phyloP scores from a whole-genome alignment of 2,797 vertebrate species.

The Ataeniobius toweri region DNA sequence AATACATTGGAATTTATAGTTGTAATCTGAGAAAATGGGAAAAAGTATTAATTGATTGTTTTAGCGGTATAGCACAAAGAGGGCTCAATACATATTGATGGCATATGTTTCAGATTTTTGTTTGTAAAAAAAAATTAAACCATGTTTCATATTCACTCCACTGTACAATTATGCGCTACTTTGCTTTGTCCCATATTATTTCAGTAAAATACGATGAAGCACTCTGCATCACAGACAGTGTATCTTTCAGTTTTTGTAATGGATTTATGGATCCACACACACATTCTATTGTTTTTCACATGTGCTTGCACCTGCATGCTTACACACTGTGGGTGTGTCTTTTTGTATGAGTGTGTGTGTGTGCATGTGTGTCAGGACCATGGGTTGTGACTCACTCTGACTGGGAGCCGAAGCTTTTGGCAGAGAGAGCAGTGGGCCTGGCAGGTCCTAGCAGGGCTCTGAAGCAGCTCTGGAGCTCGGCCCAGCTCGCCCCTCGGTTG shows the following conservation, averaged over 20 bases:
- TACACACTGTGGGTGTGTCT: constrained; percentile 30
- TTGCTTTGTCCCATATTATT: not conserved
- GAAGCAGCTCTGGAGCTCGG: constrained; percentile 50
- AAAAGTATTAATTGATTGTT: too few species aligned
- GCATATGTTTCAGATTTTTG: not conserved
- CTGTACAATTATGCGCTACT: not conserved
- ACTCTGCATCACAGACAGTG: not conserved
- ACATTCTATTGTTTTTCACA: constrained; percentile 10
- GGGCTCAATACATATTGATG: too few species aligned
- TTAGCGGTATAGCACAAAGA: too few species aligned
- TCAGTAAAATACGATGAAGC: not conserved
- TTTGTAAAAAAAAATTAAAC: not conserved
- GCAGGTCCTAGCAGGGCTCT: constrained; percentile 67
- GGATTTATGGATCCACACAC: not conserved
- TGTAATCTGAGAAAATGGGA: too few species aligned
- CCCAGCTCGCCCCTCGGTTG: constrained; percentile 52
- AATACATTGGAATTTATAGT: too few species aligned
- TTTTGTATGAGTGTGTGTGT: constrained; percentile 17
- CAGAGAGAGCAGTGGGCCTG: constrained; percentile 56
- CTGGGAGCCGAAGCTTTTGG: constrained; percentile 57
- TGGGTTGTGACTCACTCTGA: constrained; percentile 68
- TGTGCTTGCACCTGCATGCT: constrained; percentile 25
- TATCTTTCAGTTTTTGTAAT: not conserved
- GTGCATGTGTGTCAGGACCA: constrained; percentile 38
- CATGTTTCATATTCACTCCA: not conserved